Percentiles rank a stretch among this genome's conserved stretches.
Evolutionary conservation across 1,140 invertebrate species (phyloP).

Genomic region (Oppia nitens): DNA sequence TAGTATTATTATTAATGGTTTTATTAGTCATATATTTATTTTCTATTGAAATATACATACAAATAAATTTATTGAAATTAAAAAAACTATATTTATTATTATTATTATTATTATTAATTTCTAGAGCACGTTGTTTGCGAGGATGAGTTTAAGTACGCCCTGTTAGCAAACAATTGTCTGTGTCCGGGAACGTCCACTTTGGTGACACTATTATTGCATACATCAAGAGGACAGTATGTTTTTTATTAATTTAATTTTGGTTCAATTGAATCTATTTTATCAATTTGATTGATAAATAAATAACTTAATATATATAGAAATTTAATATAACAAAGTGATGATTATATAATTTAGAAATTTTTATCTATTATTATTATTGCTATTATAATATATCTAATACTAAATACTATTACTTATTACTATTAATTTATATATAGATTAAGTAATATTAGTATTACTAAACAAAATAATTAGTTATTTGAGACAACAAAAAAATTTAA

Average conservation of each 20-base stretch:
- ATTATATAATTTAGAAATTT: no score
- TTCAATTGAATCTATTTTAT: conserved; percentile 5
- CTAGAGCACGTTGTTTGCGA: conserved; percentile 86
- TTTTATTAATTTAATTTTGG: neutral
- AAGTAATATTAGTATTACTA: no score
- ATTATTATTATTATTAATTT: neutral
- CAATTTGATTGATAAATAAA: conserved; percentile 11
- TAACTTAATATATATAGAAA: neutral
- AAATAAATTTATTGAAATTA: no score
- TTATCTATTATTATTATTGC: no score
- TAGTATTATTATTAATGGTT: no score
- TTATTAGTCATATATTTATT: no score
- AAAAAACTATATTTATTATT: neutral
- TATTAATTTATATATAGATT: no score
- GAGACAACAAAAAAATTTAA: no score
- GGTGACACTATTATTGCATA: conserved; percentile 83
- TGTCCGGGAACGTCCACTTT: conserved; percentile 91
- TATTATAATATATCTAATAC: no score
- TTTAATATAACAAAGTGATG: neutral
- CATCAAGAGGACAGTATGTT: conserved; percentile 85
- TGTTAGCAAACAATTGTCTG: conserved; percentile 91
- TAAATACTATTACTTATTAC: no score
- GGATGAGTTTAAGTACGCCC: conserved; percentile 87
- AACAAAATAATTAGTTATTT: no score
- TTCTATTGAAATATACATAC: no score